Base-by-base conservation (phyloP, 2,113 vertebrate species). In the Azemiops feae region DNA sequence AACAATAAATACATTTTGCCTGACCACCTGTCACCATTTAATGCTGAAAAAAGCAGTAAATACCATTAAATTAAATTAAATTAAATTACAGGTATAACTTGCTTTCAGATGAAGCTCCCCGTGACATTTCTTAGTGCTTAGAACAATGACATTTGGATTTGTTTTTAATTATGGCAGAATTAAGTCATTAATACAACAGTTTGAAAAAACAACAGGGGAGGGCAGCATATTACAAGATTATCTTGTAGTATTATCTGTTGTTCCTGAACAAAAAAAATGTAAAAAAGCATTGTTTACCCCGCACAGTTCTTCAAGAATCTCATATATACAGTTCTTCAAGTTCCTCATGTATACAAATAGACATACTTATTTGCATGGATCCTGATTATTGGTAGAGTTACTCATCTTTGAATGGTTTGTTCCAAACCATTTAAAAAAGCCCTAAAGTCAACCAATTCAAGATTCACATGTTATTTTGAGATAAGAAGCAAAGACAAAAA, bases 161-260 rank as follows among this genome's bases (percentile, higher is more conserved):
- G 30, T 69, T n/a, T 27, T 30, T 0, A 11, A 0, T 88, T 81
- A 5, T 45, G 52, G 25, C 47, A 74, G 23, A 10, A 58, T 47
- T 18, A 57, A 57, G 25, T 34, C 25, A 87, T 52, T 34, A 87
- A 50, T 43, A 52, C 12, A 92, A 8, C 30, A 92, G 23, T 58
- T 87, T 89, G 0, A 54, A 90, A 93, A n/a, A 53, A 6, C 0
- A 0, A 50, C 0, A 0, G 94, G 45, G 86, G 91, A 60, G 55
- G 92, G 88, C 92, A 93, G 92, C 89, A 85, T 86, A 90, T 60
- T 60, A 93, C 92, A 86, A 93, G 53, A 52, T 86, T 93, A 52
- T 69, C 7, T 86, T 60, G 30, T 10, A 90, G 74, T 27, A 81
- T 81, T 43, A 81, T 43, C 34, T 81, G 18, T 25, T 90, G 11